These are phyloP conservation scores for Cybosia mesomella DNA, from an alignment of 2,888 invertebrate species.

Conservation along the genomic window DNA sequence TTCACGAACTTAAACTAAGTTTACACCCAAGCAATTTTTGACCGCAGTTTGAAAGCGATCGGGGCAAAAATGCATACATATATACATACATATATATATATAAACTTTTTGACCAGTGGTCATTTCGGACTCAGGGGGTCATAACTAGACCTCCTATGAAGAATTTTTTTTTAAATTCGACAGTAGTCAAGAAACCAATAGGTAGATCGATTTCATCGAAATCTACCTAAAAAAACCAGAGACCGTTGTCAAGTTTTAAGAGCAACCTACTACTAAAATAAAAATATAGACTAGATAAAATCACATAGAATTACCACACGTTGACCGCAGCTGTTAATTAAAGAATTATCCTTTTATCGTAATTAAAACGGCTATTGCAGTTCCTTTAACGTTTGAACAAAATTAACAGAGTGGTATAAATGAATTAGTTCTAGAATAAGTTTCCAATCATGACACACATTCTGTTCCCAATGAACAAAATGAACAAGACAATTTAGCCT, in stretches of 20 bases:
- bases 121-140: no score
- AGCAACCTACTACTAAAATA: neutral
- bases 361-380: constrained; percentile 20
- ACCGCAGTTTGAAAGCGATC: no score
- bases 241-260: neutral
- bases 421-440: constrained; percentile 28
- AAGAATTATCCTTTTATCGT: constrained; percentile 9
- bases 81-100: neutral
- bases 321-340: constrained; percentile 14
- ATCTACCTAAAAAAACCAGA: no score
- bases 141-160: no score
- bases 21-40: no score
- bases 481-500: constrained; percentile 4
- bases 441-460: constrained; percentile 23
- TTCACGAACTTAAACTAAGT: no score
- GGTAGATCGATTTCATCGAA: no score
- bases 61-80: no score
- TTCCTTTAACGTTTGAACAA: constrained; percentile 23
- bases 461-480: neutral
- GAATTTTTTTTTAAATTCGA: no score
- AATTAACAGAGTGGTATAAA: constrained; percentile 25
- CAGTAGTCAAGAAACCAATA: no score
- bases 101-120: neutral
- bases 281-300: neutral
- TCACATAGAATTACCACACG: constrained; percentile 4